Conservation (phyloP, 1,140 invertebrate genomes). For the Idris sp. region DNA sequence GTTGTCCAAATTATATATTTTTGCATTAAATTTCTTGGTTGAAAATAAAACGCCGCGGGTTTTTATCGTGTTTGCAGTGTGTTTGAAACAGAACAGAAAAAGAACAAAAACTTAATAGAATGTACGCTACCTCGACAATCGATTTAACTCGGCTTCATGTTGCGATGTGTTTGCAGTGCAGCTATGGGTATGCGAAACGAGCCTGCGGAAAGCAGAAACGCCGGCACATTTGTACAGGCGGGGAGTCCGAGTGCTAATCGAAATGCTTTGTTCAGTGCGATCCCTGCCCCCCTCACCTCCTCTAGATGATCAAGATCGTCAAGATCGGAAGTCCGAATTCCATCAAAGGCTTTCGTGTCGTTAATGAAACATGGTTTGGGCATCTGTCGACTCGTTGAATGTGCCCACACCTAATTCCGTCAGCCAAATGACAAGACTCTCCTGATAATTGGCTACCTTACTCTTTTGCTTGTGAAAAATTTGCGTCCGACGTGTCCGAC, state of each 20-base stretch:
- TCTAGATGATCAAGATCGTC: conserved; percentile 39
- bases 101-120: conserved; percentile 58
- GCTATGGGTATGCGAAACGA: conserved; percentile 31
- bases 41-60: conserved; percentile 21
- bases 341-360: conserved; percentile 52
- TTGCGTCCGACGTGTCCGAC: not conserved
- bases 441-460: conserved; percentile 30
- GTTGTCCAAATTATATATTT: too few species aligned
- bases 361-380: conserved; percentile 68
- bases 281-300: conserved; percentile 30
- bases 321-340: conserved; percentile 63
- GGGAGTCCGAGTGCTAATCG: conserved; percentile 63
- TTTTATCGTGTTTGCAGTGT: conserved; percentile 9
- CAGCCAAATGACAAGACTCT: conserved; percentile 26
- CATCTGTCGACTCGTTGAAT: conserved; percentile 26
- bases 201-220: conserved; percentile 47
- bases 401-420: conserved; percentile 30
- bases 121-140: conserved; percentile 45
- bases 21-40: too few species aligned
- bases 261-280: conserved; percentile 69
- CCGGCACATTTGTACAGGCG: conserved; percentile 45
- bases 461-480: conserved; percentile 5
- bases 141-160: conserved; percentile 53
- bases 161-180: conserved; percentile 31
- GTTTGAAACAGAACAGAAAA: conserved; percentile 6